Evolutionary conservation across 64 coral and sea anemone genomes (phyloP), one percentile per base, ranked within the genome.

Genomic region (Montipora foliosa): DNA sequence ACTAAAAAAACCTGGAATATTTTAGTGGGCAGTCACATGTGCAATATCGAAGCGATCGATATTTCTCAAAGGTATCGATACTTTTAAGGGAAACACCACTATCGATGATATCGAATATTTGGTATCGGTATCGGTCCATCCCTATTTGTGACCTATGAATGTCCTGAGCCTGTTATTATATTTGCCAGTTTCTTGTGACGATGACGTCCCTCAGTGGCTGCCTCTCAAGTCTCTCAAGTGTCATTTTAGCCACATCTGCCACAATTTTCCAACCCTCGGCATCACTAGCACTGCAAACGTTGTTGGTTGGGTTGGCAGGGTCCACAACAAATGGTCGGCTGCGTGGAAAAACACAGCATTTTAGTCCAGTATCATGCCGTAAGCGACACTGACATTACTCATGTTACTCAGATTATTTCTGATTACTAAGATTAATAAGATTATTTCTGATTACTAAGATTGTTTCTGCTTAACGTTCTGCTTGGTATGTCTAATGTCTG

Each of bases 261-360:
- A 19, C 64, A 17, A 17, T 68, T 68, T 68, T 14, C 64, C 64
- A 94, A 7, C 84, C 84, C 8, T 29, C 21, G 13, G 0, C 2
- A 8, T 91, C 89, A 57, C 47, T 80, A 59, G 87, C 87, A 29
- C 79, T 77, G 49, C 87, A 89, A 17, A 90, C 66, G 4, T 94
- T 94, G 47, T 94, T 94, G 47, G 78, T 84, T 49, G 93, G 93
- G 70, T 94, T 94, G 5, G 93, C 87, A 64, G 87, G 93, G 72
- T 94, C 93, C 79, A 94, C n/a, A 50, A 94, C 68, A 19, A 89
- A 68, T 13, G 89, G 89, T 24, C 0, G 11, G 3, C 89, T 91
- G 89, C 74, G 52, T 80, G 44, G 12, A 45, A 29, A 47, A 78
- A 68, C 64, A 68, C 64, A 68, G 10, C 64, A 68, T 68, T 68